A percentile compares a stretch with the other conserved stretches of the same genome.
Evolutionary conservation across 2,888 invertebrate genomes (phyloP).

Genomic region (Microchrysa polita): DNA sequence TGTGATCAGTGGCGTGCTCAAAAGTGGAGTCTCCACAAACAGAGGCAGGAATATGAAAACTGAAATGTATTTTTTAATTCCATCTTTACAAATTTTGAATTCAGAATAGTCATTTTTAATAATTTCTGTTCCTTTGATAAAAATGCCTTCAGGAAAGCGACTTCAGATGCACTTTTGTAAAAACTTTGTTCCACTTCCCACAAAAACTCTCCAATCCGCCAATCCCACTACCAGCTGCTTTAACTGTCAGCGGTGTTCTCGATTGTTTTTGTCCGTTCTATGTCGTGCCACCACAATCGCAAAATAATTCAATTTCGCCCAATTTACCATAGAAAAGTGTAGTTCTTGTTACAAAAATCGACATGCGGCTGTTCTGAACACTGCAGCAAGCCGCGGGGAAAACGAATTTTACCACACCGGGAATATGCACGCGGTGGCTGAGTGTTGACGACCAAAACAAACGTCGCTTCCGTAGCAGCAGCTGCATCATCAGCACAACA

Average conservation of each 20-base stretch:
- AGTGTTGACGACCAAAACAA: not conserved
- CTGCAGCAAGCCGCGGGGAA: not conserved
- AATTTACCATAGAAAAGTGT: not conserved
- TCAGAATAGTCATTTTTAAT: too few species aligned
- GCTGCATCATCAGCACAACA: too few species aligned
- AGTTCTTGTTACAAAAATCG: not conserved
- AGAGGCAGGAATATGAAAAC: too few species aligned
- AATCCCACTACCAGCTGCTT: slow-evolving; percentile 43
- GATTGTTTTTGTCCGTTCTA: slow-evolving; percentile 20
- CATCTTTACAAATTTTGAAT: too few species aligned
- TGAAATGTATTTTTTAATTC: too few species aligned
- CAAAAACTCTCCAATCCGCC: not conserved
- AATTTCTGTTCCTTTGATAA: too few species aligned
- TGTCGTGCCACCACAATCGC: not conserved
- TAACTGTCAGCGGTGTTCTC: slow-evolving; percentile 46
- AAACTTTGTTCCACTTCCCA: too few species aligned
- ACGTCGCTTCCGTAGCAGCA: slow-evolving; percentile 26
- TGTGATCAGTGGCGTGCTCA: not conserved
- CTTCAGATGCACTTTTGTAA: too few species aligned
- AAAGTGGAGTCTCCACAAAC: too few species aligned
- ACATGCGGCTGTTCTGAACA: not conserved
- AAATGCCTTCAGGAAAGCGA: too few species aligned
- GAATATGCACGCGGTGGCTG: slow-evolving; percentile 8
- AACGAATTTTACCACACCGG: slow-evolving; percentile 22
- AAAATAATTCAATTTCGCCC: not conserved